Evolutionary conservation across 2,113 vertebrate genomes (phyloP).

Genomic region (Gila orcuttii): DNA sequence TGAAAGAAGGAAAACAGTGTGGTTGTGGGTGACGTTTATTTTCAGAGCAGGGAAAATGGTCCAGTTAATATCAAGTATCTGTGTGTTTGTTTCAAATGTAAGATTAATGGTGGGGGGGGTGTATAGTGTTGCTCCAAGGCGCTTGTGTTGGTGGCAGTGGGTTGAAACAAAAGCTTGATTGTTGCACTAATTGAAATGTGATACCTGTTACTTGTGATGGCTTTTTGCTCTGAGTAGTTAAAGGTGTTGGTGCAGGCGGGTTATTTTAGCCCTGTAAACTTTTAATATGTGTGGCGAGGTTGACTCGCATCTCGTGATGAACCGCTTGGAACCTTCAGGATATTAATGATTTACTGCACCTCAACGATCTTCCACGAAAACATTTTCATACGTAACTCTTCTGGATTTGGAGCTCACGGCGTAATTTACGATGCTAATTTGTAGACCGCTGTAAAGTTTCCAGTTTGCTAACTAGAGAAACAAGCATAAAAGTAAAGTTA

Average conservation of each 20-base stretch:
- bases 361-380: background rate
- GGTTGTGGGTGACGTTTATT: slow-evolving; percentile 33
- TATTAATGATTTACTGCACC: slow-evolving; percentile 29
- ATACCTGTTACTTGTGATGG: slow-evolving; percentile 61
- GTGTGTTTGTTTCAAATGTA: slow-evolving; percentile 53
- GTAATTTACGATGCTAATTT: background rate
- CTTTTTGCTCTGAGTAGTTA: slow-evolving; percentile 52
- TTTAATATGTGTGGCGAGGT: background rate
- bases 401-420: background rate
- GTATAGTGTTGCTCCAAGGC: slow-evolving; percentile 56
- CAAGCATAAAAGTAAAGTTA: slow-evolving; percentile 19
- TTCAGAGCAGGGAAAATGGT: slow-evolving; percentile 27
- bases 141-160: slow-evolving; percentile 57
- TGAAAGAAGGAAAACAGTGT: slow-evolving; percentile 15
- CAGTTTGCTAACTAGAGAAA: slow-evolving; percentile 2
- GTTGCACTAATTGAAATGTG: slow-evolving; percentile 74
- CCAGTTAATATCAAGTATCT: slow-evolving; percentile 34
- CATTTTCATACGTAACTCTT: background rate
- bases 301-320: background rate
- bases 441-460: slow-evolving; percentile 15
- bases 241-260: slow-evolving; percentile 38
- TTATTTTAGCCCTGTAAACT: slow-evolving; percentile 32
- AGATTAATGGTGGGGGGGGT: slow-evolving; percentile 53
- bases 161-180: slow-evolving; percentile 69
- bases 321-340: background rate